These are phyloP conservation scores for Microplitis mediator DNA, from an alignment of 1,140 invertebrate species.

Conservation along the genomic window DNA sequence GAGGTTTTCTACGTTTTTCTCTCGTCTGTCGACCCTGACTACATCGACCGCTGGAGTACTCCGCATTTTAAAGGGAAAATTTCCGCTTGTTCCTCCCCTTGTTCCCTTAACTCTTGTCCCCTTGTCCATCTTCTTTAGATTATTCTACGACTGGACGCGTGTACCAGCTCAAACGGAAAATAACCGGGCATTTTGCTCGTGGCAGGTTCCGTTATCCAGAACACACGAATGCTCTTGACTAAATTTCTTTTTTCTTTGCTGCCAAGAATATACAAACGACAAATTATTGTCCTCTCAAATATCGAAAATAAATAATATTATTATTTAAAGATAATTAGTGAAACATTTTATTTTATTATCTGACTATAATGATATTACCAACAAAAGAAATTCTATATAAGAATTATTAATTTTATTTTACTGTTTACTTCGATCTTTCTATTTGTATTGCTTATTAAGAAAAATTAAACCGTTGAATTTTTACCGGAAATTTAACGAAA, in stretches of 20 bases:
- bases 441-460: background rate
- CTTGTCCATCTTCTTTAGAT: constrained; percentile 40
- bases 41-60: constrained; percentile 52
- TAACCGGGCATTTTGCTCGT: constrained; percentile 59
- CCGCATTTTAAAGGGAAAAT: constrained; percentile 62
- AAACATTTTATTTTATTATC: too few relatives aligned
- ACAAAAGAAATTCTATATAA: too few relatives aligned
- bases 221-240: constrained; percentile 39
- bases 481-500: constrained; percentile 5
- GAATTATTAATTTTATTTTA: too few relatives aligned
- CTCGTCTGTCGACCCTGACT: constrained; percentile 30
- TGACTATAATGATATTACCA: too few relatives aligned
- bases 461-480: background rate
- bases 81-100: constrained; percentile 55
- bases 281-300: background rate
- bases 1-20: constrained; percentile 23
- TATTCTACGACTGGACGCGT: constrained; percentile 53
- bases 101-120: constrained; percentile 21
- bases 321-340: too few relatives aligned
- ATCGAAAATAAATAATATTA: too few relatives aligned
- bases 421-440: background rate
- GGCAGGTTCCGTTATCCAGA: constrained; percentile 53
- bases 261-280: background rate
- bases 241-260: constrained; percentile 31
- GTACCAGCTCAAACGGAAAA: constrained; percentile 60